Base-by-base conservation (phyloP, 2,888 invertebrate species). In the Oegoconia quadripuncta region DNA sequence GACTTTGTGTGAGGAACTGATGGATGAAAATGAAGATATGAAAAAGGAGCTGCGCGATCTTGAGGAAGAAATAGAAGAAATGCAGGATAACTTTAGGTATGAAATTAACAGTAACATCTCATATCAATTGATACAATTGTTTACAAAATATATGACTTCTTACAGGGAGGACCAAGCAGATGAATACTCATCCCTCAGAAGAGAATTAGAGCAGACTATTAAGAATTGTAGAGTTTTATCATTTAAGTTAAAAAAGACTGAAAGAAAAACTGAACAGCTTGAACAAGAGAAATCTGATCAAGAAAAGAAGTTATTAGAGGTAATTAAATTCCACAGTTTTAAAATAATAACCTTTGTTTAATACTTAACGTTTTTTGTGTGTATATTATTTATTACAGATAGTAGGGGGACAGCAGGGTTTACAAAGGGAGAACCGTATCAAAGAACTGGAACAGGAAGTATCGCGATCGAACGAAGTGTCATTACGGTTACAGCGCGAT, bases 141-240 rank as follows among this genome's bases (percentile, higher is more conserved):
- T n/a, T n/a, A n/a, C n/a, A n/a, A n/a, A n/a, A n/a, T n/a, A n/a
- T n/a, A n/a, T n/a, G n/a, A n/a, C 32, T 42, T 32, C 46, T 72
- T 88, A 46, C 66, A 92, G 97, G 59, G 99, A 99, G 74, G 98
- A 98, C 62, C 98, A 99, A 84, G 97, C 96, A 5, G 97, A 98
- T 63, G 99, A 98, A 71, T 98, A 98, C 70, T 93, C 96, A 2
- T 95, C 95, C 37, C 76, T 99, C 34, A 95, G 98, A 82, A 95
- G 97, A 67, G 98, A 98, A 75, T 89, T 99, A 52, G 99, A 99
- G 66, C 96, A 97, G 67, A 96, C 97, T 2, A 97, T 97, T 33
- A 99, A 99, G 76, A 99, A 99, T 83, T 99, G 99, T 82, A 91
- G 99, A 57, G 97, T 99, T 56, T 90, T 99, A 50, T 98, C 99